A percentile compares a stretch with the other conserved stretches of the same genome.
Evolutionary conservation across 2,113 vertebrate species (phyloP).

Genomic region (Mesitornis unicolor): DNA sequence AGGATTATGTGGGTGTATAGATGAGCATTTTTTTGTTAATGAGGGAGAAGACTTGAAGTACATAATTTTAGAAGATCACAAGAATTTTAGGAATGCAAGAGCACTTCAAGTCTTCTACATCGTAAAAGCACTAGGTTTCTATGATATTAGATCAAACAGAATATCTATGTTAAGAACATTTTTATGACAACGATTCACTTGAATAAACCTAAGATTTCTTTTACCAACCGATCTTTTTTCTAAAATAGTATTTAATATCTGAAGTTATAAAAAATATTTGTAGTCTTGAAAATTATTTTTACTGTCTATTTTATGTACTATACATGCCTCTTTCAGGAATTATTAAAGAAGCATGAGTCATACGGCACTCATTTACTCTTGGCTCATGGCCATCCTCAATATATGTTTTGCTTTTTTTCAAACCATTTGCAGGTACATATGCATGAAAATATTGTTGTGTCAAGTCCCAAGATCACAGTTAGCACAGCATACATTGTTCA

Average conservation of each 20-base stretch:
- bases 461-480: conserved; percentile 65
- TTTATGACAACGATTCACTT: conserved; percentile 59
- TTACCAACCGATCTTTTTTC: conserved; percentile 56
- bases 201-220: conserved; percentile 63
- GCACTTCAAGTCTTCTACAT: conserved; percentile 38
- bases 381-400: conserved; percentile 47
- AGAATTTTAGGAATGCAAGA: conserved; percentile 35
- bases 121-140: conserved; percentile 49
- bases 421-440: conserved; percentile 70
- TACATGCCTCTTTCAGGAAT: conserved; percentile 71
- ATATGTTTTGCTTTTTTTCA: conserved; percentile 70
- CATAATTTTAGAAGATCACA: conserved; percentile 30
- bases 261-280: conserved; percentile 82
- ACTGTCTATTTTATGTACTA: conserved; percentile 69
- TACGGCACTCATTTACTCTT: conserved; percentile 59
- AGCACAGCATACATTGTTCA: conserved; percentile 63
- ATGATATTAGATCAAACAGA: conserved; percentile 58
- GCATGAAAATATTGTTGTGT: conserved; percentile 73
- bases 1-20: background rate
- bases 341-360: conserved; percentile 68
- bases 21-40: background rate
- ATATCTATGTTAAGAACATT: conserved; percentile 56
- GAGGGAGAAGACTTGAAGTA: conserved; percentile 24
- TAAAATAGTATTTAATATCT: conserved; percentile 74
- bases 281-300: conserved; percentile 76